These are phyloP conservation scores for Dinothrombium tinctorium DNA, from an alignment of 1,140 invertebrate species.

Conservation along the genomic window DNA sequence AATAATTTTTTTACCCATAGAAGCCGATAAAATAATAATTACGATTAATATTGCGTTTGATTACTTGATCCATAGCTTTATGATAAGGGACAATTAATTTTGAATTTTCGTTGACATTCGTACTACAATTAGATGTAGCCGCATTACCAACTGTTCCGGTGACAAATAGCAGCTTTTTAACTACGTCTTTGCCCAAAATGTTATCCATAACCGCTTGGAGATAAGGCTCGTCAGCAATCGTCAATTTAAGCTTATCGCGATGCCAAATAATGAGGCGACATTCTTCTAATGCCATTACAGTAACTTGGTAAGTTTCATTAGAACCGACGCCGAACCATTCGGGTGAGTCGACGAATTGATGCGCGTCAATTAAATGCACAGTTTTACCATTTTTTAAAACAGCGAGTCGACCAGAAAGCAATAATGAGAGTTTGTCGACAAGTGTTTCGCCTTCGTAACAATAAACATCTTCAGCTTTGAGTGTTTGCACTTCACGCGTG, in stretches of 20 bases:
- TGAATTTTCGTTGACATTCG: slow-evolving; percentile 12
- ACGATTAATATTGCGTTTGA: slow-evolving; percentile 3
- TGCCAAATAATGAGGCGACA: slow-evolving; percentile 63
- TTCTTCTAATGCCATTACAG: slow-evolving; percentile 65
- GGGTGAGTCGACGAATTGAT: slow-evolving; percentile 75
- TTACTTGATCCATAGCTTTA: slow-evolving; percentile 6
- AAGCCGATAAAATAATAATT: slow-evolving; percentile 1
- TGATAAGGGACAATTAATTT: slow-evolving; percentile 9
- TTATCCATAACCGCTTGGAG: slow-evolving; percentile 62
- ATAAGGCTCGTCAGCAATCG: slow-evolving; percentile 57
- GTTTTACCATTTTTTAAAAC: slow-evolving; percentile 61
- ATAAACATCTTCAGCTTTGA: slow-evolving; percentile 61
- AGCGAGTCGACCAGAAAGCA: slow-evolving; percentile 62
- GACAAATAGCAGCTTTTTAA: slow-evolving; percentile 69
- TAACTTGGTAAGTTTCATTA: slow-evolving; percentile 68
- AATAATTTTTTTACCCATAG: too few species aligned
- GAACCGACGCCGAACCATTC: slow-evolving; percentile 77
- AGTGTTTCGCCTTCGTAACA: slow-evolving; percentile 66
- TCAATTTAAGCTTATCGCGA: slow-evolving; percentile 40
- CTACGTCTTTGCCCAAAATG: slow-evolving; percentile 61
- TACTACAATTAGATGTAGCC: slow-evolving; percentile 1
- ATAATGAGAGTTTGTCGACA: slow-evolving; percentile 58
- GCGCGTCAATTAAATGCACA: slow-evolving; percentile 59
- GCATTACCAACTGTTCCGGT: slow-evolving; percentile 15
- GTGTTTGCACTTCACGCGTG: slow-evolving; percentile 47